Evolutionary conservation across 2,888 invertebrate genomes (phyloP).

Genomic region (Drosophila pseudotakahashii): DNA sequence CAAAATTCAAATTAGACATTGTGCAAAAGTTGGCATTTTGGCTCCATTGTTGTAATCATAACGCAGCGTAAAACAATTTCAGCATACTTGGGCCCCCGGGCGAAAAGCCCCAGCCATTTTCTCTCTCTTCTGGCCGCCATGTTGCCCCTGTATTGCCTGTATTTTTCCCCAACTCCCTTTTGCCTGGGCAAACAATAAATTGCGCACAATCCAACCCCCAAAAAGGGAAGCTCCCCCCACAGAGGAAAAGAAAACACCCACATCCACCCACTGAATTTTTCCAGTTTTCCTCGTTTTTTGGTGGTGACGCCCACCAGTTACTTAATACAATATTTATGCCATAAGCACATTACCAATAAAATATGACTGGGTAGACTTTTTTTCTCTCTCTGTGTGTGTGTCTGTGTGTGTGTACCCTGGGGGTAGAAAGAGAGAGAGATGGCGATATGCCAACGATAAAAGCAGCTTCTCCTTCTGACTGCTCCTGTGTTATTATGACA

Average conservation of each 20-base stretch:
- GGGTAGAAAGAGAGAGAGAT: conserved; percentile 31
- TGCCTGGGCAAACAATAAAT: conserved; percentile 69
- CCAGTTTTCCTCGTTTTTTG: conserved; percentile 42
- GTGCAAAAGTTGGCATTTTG: conserved; percentile 69
- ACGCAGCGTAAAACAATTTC: conserved; percentile 79
- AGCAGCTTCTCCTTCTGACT: conserved; percentile 35
- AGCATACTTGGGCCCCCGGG: conserved; percentile 69
- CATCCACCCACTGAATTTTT: conserved; percentile 24
- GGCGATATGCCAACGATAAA: conserved; percentile 28
- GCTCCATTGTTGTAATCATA: conserved; percentile 74
- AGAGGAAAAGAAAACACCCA: no score
- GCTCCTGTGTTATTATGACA: conserved; percentile 64
- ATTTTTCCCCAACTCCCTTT: conserved; percentile 16
- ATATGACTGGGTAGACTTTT: conserved; percentile 72
- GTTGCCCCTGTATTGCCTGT: conserved; percentile 37
- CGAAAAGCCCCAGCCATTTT: conserved; percentile 12
- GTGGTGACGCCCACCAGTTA: conserved; percentile 81
- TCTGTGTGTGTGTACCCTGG: conserved; percentile 29
- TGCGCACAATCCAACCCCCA: conserved; percentile 79
- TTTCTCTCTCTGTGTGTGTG: conserved; percentile 47
- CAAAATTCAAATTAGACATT: conserved; percentile 84
- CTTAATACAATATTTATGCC: conserved; percentile 81
- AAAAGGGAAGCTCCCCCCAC: conserved; percentile 36
- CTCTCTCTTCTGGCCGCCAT: conserved; percentile 58
- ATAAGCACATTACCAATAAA: conserved; percentile 82